phyloP scores from a whole-genome alignment of 2,888 invertebrate species.

The Nysson spinosus region DNA sequence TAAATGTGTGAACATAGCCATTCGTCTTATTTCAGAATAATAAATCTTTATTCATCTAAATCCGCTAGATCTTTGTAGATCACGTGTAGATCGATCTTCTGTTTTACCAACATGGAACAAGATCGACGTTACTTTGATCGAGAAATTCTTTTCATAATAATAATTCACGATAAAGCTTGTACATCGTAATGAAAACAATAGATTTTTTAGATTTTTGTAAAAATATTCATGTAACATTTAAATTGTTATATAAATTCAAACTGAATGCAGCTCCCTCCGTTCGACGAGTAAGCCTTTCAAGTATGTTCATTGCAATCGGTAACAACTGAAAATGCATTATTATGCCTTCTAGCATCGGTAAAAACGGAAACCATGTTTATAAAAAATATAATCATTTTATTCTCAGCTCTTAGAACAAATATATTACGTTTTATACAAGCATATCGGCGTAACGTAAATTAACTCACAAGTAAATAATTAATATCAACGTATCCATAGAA shows the following conservation, averaged over 20 bases:
- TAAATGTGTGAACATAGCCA: no score
- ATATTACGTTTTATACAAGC: no score
- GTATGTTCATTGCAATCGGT: constrained; percentile 1
- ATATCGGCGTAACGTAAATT: no score
- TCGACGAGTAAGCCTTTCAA: neutral
- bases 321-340: constrained; percentile 13
- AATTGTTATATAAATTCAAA: no score
- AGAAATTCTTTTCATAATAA: no score
- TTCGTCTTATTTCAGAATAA: constrained; percentile 2
- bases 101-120: neutral
- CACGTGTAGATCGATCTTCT: neutral
- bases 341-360: neutral
- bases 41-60: neutral
- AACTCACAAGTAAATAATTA: no score
- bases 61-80: neutral
- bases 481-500: no score
- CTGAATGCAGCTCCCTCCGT: constrained; percentile 1
- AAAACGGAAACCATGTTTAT: neutral
- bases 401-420: neutral
- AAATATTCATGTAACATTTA: no score
- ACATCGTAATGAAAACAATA: no score
- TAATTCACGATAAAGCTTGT: no score
- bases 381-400: neutral
- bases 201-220: no score
- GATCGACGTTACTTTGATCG: neutral